Conservation (phyloP, 2,888 invertebrate species). For the Oscheius onirici region DNA sequence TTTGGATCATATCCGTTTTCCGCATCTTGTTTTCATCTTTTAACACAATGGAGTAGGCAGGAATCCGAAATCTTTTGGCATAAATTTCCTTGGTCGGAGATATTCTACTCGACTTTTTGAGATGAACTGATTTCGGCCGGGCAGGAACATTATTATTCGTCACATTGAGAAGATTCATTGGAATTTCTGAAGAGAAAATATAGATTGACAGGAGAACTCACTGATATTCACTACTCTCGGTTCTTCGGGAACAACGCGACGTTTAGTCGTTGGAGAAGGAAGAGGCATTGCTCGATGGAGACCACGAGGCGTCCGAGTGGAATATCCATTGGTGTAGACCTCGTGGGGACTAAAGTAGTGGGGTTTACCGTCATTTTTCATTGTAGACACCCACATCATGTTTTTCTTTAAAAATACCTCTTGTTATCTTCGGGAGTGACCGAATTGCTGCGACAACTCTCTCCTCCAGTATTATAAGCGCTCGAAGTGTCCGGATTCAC, state of each 20-base stretch:
- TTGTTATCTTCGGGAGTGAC: conserved; percentile 52
- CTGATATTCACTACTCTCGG: conserved; percentile 29
- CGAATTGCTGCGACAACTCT: conserved; percentile 79
- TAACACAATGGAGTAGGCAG: conserved; percentile 33
- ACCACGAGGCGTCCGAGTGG: conserved; percentile 25
- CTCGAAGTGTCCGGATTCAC: conserved; percentile 77
- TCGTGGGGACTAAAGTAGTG: conserved; percentile 14
- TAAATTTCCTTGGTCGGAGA: conserved; percentile 27
- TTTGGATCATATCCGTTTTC: background rate
- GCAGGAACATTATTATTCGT: conserved; percentile 9
- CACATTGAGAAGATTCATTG: conserved; percentile 15
- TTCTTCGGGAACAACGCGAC: conserved; percentile 9
- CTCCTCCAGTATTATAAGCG: conserved; percentile 81
- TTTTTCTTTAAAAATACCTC: too few species aligned
- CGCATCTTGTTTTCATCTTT: conserved; percentile 18
- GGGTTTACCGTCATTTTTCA: too few species aligned
- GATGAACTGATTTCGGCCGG: background rate
- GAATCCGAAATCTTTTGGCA: conserved; percentile 22
- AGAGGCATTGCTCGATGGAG: conserved; percentile 22
- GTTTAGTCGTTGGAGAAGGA: background rate
- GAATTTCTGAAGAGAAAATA: conserved; percentile 9
- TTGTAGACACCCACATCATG: too few species aligned
- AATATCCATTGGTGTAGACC: background rate
- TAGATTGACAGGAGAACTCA: background rate
- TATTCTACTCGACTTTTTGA: conserved; percentile 22